Base-by-base conservation (phyloP, 1,140 invertebrate species). In the Sesamia nonagrioides region DNA sequence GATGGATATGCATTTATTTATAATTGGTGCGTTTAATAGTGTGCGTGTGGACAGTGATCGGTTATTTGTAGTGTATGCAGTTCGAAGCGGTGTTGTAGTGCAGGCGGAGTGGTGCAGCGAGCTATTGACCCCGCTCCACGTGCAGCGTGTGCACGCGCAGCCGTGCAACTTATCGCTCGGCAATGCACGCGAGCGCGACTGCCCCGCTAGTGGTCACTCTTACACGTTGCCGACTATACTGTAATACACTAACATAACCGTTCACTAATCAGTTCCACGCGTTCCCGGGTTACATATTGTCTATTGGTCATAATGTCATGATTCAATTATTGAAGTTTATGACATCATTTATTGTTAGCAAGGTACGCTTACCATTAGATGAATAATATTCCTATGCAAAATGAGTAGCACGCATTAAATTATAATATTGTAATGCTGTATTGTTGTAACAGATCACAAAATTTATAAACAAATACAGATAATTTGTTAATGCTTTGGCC, bases 111-210 rank as follows among this genome's bases (percentile, higher is more conserved):
- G 63, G 83, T 58, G 88, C 82, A 87, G 76, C 76, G 80, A 85
- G 89, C 87, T 92, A 91, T 91, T 88, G 89, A 91, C 89, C 89
- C 82, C 89, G 77, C 81, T 88, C 78, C 87, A 91, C 90, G 90
- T 90, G 88, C 84, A 82, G 63, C 54, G 77, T 27, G 77, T 74
- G 69, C 77, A 35, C 45, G 68, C 68, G 68, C 63, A 69, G 3
- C 63, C 66, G 27, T 48, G 42, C 48, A 54, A 71, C 68, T 54
- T 71, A 71, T 54, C 68, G 50, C 42, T 27, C n/a, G 33, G 40
- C 60, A 40, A 56, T 63, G 33, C 42, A 48, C 40, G 63, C 60
- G 37, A 18, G 61, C 61, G 6, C 63, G 18, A 9, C 40, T n/a
- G 6, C 9, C 18, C 15, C 8, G n/a, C 42, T 15, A 50, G 15